A percentile compares a stretch with the other conserved stretches of the same genome.
These are phyloP conservation scores for Pseudachorutes palmiensis DNA, from an alignment of 1,140 invertebrate genomes.

Conservation along the genomic window DNA sequence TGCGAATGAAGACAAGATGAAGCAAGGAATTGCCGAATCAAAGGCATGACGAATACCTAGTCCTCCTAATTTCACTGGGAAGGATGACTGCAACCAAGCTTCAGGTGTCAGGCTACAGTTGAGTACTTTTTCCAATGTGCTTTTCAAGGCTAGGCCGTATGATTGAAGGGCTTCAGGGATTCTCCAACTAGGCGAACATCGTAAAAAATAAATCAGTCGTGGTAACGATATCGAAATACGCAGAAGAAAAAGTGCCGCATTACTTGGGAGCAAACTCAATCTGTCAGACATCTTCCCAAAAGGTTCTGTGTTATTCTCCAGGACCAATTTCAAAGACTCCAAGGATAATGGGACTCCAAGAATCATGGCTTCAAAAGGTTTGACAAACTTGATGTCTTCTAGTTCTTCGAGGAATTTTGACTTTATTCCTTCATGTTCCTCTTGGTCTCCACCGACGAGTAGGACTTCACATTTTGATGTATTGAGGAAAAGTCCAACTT, in stretches of 20 bases:
- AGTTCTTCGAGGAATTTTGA: not conserved
- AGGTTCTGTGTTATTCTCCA: not conserved
- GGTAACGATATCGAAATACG: constrained; percentile 11
- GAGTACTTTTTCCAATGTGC: constrained; percentile 2
- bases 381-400: not conserved
- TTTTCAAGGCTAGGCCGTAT: constrained; percentile 1
- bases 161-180: not conserved
- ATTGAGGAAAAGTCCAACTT: not conserved
- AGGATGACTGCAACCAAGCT: constrained; percentile 12
- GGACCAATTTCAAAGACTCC: not conserved
- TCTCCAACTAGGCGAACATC: constrained; percentile 2
- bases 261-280: not conserved
- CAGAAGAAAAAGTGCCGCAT: constrained; percentile 15
- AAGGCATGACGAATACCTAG: constrained; percentile 6
- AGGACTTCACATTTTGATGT: not conserved
- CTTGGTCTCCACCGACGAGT: not conserved
- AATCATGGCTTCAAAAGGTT: not conserved
- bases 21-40: not conserved
- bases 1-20: constrained; percentile 9
- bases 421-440: not conserved
- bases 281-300: not conserved
- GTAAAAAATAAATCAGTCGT: constrained; percentile 14
- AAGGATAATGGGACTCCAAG: not conserved
- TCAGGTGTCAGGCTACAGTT: not conserved
- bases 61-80: constrained; percentile 5